These are phyloP conservation scores for Salvelinus namaycush DNA, from an alignment of 2,113 vertebrate species.

Conservation along the genomic window DNA sequence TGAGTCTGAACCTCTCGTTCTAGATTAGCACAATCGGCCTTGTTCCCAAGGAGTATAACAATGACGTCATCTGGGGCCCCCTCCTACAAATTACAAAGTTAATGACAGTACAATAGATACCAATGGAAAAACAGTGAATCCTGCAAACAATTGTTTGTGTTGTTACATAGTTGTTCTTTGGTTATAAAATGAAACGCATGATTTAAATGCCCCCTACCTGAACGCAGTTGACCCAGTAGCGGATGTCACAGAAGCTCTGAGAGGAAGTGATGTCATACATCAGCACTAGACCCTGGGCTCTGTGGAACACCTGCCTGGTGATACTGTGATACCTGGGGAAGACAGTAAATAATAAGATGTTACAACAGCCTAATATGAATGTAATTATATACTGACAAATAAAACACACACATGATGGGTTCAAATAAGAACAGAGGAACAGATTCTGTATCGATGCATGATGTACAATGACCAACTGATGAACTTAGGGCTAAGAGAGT, in stretches of 20 bases:
- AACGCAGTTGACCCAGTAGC: constrained; percentile 86
- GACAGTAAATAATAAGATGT: background rate
- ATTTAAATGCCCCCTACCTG: constrained; percentile 70
- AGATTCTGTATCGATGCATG: background rate
- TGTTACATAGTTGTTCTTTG: background rate
- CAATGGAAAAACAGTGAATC: background rate
- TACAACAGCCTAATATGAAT: too few species aligned
- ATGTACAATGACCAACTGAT: background rate
- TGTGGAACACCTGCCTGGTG: constrained; percentile 85
- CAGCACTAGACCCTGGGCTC: constrained; percentile 86
- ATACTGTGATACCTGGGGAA: constrained; percentile 86
- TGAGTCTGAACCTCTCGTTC: constrained; percentile 68
- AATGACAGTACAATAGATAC: background rate
- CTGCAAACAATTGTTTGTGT: background rate
- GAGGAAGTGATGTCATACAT: constrained; percentile 90
- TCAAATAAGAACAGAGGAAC: too few species aligned
- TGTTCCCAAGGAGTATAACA: constrained; percentile 90
- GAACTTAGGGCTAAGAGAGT: constrained; percentile 3
- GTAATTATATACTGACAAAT: too few species aligned
- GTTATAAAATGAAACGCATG: background rate
- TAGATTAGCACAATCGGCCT: constrained; percentile 74
- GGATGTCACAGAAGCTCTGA: constrained; percentile 77
- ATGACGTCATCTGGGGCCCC: constrained; percentile 64
- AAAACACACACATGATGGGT: background rate
- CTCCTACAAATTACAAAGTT: constrained; percentile 72